Conservation (phyloP, 2,888 invertebrate species). For the Cheilosia grossa region DNA sequence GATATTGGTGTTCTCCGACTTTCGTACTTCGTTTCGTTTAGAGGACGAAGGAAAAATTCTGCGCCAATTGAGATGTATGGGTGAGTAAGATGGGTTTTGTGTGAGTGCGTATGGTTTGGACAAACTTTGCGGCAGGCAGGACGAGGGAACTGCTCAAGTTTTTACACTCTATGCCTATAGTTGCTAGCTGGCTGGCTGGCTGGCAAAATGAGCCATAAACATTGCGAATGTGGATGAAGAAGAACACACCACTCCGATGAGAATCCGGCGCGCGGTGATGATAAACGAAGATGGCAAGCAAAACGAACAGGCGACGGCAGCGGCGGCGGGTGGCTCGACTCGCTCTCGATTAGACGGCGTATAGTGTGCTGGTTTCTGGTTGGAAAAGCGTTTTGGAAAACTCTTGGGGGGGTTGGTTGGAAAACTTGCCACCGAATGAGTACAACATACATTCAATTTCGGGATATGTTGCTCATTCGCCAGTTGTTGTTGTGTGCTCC, state of each 20-base stretch:
- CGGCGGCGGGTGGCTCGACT: slow-evolving; percentile 20
- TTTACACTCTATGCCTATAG: slow-evolving; percentile 20
- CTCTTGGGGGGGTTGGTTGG: background rate
- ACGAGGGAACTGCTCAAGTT: slow-evolving; percentile 35
- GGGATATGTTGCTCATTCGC: slow-evolving; percentile 72
- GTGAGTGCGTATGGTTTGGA: slow-evolving; percentile 34
- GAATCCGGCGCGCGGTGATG: slow-evolving; percentile 45
- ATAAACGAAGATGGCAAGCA: slow-evolving; percentile 60
- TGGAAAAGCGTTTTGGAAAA: slow-evolving; percentile 18
- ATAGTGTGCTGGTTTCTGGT: slow-evolving; percentile 11
- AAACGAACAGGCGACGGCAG: slow-evolving; percentile 37
- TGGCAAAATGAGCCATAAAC: slow-evolving; percentile 72
- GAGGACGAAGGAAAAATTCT: slow-evolving; percentile 66
- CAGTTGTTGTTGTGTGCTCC: slow-evolving; percentile 33
- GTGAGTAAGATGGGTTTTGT: slow-evolving; percentile 53
- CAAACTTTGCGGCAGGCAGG: slow-evolving; percentile 1
- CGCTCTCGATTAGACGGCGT: slow-evolving; percentile 26
- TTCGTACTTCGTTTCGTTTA: slow-evolving; percentile 12
- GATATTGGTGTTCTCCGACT: slow-evolving; percentile 62
- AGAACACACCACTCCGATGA: slow-evolving; percentile 48
- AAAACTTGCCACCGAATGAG: slow-evolving; percentile 65
- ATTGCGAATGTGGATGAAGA: slow-evolving; percentile 70
- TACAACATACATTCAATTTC: slow-evolving; percentile 59
- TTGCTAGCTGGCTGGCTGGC: slow-evolving; percentile 18
- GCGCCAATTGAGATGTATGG: slow-evolving; percentile 57